These are phyloP conservation scores for Tursiops truncatus DNA, from an alignment of 2,113 vertebrate species.

Conservation along the genomic window DNA sequence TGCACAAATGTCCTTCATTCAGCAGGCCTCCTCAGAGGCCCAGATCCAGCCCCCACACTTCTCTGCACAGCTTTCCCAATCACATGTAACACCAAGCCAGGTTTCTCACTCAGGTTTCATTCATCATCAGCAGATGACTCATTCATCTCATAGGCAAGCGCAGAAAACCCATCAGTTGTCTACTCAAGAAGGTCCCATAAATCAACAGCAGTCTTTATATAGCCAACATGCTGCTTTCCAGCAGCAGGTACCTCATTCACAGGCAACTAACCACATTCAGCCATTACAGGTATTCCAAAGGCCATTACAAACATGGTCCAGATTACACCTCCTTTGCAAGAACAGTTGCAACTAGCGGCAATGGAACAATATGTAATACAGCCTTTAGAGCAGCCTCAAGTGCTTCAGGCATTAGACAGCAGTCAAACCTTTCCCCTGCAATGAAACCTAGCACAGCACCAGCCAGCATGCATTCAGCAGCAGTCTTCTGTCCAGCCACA, in stretches of 20 bases:
- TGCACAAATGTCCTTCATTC: not conserved
- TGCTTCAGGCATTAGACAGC: constrained; percentile 44
- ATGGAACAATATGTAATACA: constrained; percentile 13
- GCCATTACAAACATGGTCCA: not conserved
- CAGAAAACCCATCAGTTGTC: constrained; percentile 22
- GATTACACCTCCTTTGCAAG: constrained; percentile 14
- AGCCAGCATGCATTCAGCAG: constrained; percentile 47
- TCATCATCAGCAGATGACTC: constrained; percentile 37
- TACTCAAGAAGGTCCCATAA: constrained; percentile 23
- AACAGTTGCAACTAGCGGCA: not conserved
- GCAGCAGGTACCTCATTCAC: constrained; percentile 69
- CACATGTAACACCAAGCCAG: constrained; percentile 15
- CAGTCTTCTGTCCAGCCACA: constrained; percentile 31
- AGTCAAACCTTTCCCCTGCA: constrained; percentile 41
- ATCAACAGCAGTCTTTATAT: constrained; percentile 27
- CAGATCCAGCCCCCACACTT: constrained; percentile 23
- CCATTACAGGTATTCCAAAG: constrained; percentile 59
- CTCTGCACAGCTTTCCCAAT: constrained; percentile 34
- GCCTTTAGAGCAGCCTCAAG: not conserved
- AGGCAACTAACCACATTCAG: constrained; percentile 66
- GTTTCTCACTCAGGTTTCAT: constrained; percentile 29
- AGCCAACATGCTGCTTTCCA: constrained; percentile 63
- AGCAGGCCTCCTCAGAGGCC: not conserved
- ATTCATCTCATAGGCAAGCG: constrained; percentile 21
- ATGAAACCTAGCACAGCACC: constrained; percentile 62